Evolutionary conservation across 35 echinoderm and acorn worm genomes (phyloP), one percentile per base, ranked within the genome.

Genomic region (Ptychodera flava): DNA sequence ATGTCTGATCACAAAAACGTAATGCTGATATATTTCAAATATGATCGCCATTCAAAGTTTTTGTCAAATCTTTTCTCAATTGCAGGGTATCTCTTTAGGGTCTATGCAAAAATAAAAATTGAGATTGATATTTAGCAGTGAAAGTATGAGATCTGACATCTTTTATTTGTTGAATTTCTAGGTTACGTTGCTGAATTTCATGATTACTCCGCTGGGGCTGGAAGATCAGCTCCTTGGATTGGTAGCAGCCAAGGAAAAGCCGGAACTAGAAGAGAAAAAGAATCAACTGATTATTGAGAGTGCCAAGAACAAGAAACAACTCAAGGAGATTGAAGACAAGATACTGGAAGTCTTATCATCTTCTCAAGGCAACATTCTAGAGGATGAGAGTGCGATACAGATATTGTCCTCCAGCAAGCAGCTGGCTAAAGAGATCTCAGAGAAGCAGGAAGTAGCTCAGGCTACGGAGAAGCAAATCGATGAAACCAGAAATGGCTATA

Each of bases 241-340:
- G 31, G 96, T 99, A 31, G 93, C 93, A 36, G 96, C 96, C 90
- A 94, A 89, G 79, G 96, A 99, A 52, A 99, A 99, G 38, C 96
- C 96, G 78, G 88, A 99, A 29, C 85, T 99, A 28, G 92, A 94
- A 81, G 92, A 99, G 80, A 99, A 94, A 85, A 99, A 99, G 88
- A 99, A 99, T 77, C 87, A 99, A 36, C 82, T 99, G 35, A 98
- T 98, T 82, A 87, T 94, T 36, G 95, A 98, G 88, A 94, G 95
- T 88, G 95, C 95, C 31, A 93, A 91, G 81, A 98, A 98, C 83
- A 89, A 88, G 37, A 92, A 89, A 92, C 95, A 94, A 80, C 92
- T 98, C 78, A 98, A 98, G 52, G 95, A 98, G 64, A 98, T 98
- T 85, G 95, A 98, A 77, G 95, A 98, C 86, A 94, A 98, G 87